phyloP scores from a whole-genome alignment of 2,113 vertebrate genomes.

The Nanger granti region DNA sequence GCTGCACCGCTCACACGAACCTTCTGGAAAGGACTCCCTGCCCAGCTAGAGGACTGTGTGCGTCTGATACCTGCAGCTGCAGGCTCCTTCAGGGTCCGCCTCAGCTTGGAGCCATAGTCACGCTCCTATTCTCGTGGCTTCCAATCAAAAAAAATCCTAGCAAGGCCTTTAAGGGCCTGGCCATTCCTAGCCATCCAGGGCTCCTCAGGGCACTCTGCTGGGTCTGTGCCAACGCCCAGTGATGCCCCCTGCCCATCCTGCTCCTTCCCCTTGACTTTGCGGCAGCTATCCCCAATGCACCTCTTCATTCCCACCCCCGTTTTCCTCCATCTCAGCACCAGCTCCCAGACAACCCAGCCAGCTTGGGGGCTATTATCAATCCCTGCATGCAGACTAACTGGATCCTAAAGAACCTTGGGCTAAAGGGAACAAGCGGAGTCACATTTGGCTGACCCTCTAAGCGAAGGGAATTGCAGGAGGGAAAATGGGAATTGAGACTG shows the following conservation, averaged over 20 bases:
- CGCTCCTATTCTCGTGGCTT: too few species aligned
- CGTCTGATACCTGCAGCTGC: rapidly evolving
- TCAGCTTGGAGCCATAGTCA: not conserved
- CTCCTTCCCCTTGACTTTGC: too few species aligned
- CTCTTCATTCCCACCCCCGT: not conserved
- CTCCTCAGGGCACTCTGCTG: rapidly evolving
- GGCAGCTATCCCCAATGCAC: too few species aligned
- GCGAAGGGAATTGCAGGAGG: not conserved
- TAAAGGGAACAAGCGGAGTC: not conserved
- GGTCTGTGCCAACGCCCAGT: not conserved
- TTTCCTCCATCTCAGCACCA: not conserved
- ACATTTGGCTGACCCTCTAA: not conserved
- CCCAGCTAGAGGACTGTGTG: not conserved
- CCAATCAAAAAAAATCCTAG: not conserved
- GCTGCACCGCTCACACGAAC: not conserved
- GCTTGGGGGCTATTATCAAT: not conserved
- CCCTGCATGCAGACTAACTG: rapidly evolving
- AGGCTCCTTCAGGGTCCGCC: not conserved
- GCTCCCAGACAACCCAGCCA: not conserved
- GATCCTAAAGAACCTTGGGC: not conserved
- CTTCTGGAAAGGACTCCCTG: not conserved
- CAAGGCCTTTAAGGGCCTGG: not conserved
- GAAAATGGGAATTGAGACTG: not conserved
- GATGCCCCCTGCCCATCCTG: rapidly evolving
- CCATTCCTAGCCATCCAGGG: rapidly evolving